Base-by-base conservation (phyloP, 2,113 vertebrate genomes). In the Neofelis nebulosa region DNA sequence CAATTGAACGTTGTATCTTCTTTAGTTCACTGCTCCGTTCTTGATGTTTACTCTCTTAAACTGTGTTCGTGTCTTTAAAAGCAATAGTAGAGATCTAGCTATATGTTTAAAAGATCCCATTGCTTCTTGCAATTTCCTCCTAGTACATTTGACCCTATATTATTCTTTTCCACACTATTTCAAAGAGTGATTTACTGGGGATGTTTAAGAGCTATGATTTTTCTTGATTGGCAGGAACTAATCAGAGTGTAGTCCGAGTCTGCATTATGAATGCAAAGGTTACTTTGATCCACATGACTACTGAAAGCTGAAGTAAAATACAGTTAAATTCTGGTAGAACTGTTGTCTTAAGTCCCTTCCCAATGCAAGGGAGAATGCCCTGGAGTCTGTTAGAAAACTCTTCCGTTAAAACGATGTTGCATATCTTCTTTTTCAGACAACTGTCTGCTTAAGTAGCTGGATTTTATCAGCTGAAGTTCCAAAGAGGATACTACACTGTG, bases 391-490 rank as follows among this genome's bases (percentile, higher is more conserved):
- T n/a, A 55, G 96, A 97, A 97, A 94, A 41, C 18, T 76, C 33
- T 76, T 94, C 81, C 81, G 3, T 90, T 61, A 81, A 65, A 36
- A 73, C 16, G 65, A 5, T 18, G 10, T 7, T 2, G 86, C 97
- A 88, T 74, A 91, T 82, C 87, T 96, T 86, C 57, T 79, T 66
- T 98, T 73, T 29, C 29, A 96, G 93, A 94, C 90, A 98, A 74
- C 18, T 85, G n/a, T 97, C 94, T 27, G 50, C 80, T 63, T 61
- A 83, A 55, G 65, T 94, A 94, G 50, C 86, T 97, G 50, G 1
- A 0, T 96, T 98, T 98, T 95, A 95, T 96, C 96, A 98, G 45
- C 90, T 87, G 57, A 97, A 89, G 6, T 82, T 98, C 52, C 93
- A 89, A 85, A 96, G 57, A 31, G 38, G 80, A 52, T 89, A 82